Conservation (phyloP, 2,113 vertebrate species). For the Spea multiplicata region DNA sequence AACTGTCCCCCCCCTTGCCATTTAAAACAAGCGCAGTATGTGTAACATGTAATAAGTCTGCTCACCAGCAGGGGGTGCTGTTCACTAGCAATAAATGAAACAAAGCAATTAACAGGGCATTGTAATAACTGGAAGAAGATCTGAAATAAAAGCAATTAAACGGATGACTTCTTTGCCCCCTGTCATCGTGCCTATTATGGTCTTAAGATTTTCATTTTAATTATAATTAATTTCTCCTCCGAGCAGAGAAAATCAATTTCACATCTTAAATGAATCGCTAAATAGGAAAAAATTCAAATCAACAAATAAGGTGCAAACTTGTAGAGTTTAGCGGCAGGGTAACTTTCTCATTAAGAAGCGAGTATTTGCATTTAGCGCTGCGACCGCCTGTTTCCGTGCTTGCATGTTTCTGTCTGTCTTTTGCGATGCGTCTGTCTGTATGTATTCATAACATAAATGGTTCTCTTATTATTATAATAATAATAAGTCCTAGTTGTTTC, state of each 20-base stretch:
- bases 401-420: too few relatives aligned
- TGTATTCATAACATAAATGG: too few relatives aligned
- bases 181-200: constrained; percentile 17
- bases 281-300: background rate
- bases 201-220: constrained; percentile 30
- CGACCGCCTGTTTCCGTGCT: too few relatives aligned
- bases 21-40: too few relatives aligned
- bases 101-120: background rate
- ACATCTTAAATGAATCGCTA: constrained; percentile 7
- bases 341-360: too few relatives aligned
- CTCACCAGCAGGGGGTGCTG: constrained; percentile 12
- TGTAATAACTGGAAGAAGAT: constrained; percentile 29
- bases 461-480: too few relatives aligned
- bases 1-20: too few relatives aligned
- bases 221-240: constrained; percentile 35
- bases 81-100: background rate
- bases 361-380: too few relatives aligned
- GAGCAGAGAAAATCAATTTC: constrained; percentile 29
- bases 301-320: background rate
- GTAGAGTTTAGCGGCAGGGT: background rate
- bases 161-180: constrained; percentile 33
- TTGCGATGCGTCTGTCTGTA: too few relatives aligned
- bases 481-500: too few relatives aligned
- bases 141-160: constrained; percentile 42
- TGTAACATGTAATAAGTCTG: too few relatives aligned